These are phyloP conservation scores for Micromussa lordhowensis DNA, from an alignment of 92 coral and sea anemone species.

Conservation along the genomic window DNA sequence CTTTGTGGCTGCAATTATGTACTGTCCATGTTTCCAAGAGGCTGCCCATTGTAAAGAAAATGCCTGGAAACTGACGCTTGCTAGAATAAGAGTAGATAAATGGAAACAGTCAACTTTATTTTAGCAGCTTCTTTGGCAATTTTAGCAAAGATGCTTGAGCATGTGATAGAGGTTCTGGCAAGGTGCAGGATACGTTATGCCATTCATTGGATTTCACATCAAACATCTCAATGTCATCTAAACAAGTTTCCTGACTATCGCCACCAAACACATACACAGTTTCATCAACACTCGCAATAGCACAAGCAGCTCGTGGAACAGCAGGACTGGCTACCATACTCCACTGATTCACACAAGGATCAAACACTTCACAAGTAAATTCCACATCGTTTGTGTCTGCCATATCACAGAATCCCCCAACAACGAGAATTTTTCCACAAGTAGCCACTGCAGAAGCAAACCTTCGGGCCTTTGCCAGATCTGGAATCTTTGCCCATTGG, in stretches of 20 bases:
- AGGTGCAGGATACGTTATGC: conserved; percentile 29
- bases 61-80: too few relatives aligned
- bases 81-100: background rate
- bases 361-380: conserved; percentile 80
- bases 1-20: too few relatives aligned
- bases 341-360: conserved; percentile 69
- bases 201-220: conserved; percentile 59
- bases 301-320: conserved; percentile 77
- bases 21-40: too few relatives aligned
- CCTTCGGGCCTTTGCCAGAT: conserved; percentile 61
- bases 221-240: conserved; percentile 60
- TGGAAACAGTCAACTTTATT: background rate
- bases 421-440: conserved; percentile 64
- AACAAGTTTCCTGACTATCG: conserved; percentile 25
- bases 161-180: conserved; percentile 46
- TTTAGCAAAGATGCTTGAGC: conserved; percentile 62
- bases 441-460: conserved; percentile 60
- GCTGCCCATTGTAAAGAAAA: too few relatives aligned
- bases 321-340: conserved; percentile 63
- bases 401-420: conserved; percentile 69
- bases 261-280: conserved; percentile 83
- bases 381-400: conserved; percentile 43
- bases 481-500: conserved; percentile 72
- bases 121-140: conserved; percentile 38
- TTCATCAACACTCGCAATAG: conserved; percentile 65